A percentile compares a stretch with the other conserved stretches of the same genome.
Conservation (phyloP, 2,888 invertebrate genomes). For the Pollenia angustigena region DNA sequence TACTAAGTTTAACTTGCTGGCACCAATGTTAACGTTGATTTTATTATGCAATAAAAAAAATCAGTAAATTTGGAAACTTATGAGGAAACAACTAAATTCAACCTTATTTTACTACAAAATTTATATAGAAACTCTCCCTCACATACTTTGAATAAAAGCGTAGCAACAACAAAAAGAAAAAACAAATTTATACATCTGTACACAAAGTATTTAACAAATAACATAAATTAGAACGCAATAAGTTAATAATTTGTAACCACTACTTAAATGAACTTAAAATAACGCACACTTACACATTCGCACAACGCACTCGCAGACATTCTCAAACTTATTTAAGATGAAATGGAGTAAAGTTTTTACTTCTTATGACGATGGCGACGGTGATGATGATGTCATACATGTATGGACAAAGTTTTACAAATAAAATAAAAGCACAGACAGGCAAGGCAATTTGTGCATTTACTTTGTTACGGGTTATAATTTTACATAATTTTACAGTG, state of each 20-base stretch:
- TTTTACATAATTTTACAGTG: not conserved
- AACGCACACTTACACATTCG: not conserved
- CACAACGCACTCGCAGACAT: conserved; percentile 15
- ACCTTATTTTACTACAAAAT: too few relatives aligned
- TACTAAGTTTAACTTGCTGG: too few relatives aligned
- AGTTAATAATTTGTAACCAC: conserved; percentile 73
- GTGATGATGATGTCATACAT: conserved; percentile 31
- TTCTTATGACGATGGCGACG: not conserved
- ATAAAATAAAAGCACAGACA: not conserved
- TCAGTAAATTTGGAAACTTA: too few relatives aligned
- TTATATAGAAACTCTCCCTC: too few relatives aligned
- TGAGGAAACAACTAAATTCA: too few relatives aligned
- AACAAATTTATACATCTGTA: not conserved
- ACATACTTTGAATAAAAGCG: too few relatives aligned
- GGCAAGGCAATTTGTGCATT: conserved; percentile 7
- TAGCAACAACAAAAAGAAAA: not conserved
- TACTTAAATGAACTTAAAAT: conserved; percentile 67
- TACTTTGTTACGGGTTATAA: not conserved
- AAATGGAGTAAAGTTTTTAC: conserved; percentile 23
- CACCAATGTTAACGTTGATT: too few relatives aligned
- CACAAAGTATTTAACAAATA: conserved; percentile 58
- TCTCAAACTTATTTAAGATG: conserved; percentile 4
- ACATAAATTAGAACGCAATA: conserved; percentile 71
- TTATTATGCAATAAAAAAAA: too few relatives aligned
- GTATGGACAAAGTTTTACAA: conserved; percentile 3